Evolutionary conservation across 2,797 vertebrate genomes (phyloP).

Genomic region (Intellagama lesueurii): DNA sequence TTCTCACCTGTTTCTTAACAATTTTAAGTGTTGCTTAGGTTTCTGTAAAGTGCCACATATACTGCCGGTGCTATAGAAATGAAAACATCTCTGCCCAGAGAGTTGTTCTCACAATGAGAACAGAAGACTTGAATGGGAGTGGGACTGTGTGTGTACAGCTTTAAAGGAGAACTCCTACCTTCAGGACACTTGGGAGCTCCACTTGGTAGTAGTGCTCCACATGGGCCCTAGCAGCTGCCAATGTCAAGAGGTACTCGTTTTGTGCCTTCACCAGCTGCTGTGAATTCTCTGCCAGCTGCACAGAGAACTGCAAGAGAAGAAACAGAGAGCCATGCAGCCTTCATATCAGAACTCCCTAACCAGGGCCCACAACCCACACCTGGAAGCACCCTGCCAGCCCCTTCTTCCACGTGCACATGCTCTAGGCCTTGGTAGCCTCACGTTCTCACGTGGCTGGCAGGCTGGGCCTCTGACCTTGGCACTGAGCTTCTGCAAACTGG

Average conservation of each 20-base stretch:
- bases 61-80: not conserved
- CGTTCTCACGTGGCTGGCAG: not conserved
- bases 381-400: not conserved
- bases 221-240: conserved; percentile 84
- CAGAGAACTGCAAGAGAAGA: conserved; percentile 76
- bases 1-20: too few relatives aligned
- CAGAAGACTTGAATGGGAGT: too few relatives aligned
- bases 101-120: not conserved
- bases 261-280: conserved; percentile 81
- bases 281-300: conserved; percentile 83
- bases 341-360: not conserved
- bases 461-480: conserved; percentile 81
- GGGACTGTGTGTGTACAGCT: too few relatives aligned
- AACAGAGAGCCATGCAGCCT: not conserved
- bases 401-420: too few relatives aligned
- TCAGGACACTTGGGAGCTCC: conserved; percentile 83
- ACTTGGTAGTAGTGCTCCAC: conserved; percentile 82
- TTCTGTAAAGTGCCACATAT: not conserved
- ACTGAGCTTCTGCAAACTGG: conserved; percentile 86
- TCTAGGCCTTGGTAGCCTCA: not conserved
- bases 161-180: conserved; percentile 74
- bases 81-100: not conserved
- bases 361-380: not conserved
- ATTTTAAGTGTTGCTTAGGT: not conserved
- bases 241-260: conserved; percentile 86